A percentile compares a stretch with the other conserved stretches of the same genome.
phyloP scores from a whole-genome alignment of 2,888 invertebrate genomes.

The Protonemura montana region DNA sequence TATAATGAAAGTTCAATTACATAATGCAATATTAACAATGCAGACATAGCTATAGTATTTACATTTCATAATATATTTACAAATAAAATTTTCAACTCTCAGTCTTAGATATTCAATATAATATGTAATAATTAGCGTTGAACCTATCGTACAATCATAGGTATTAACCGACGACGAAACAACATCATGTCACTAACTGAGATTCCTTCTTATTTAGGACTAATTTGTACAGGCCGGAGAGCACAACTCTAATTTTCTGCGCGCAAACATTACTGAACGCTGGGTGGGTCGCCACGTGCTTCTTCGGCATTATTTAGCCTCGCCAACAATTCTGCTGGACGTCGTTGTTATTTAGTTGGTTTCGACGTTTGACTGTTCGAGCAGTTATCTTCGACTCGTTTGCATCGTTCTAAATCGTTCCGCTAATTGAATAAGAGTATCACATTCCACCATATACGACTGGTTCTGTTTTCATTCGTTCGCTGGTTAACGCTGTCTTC shows the following conservation, averaged over 20 bases:
- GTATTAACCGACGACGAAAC: conserved; percentile 18
- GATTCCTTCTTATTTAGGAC: conserved; percentile 47
- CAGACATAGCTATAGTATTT: conserved; percentile 49
- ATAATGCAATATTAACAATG: conserved; percentile 50
- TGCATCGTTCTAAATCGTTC: conserved; percentile 7
- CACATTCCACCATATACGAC: not conserved
- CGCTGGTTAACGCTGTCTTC: not conserved
- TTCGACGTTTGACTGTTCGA: not conserved
- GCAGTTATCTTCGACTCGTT: not conserved
- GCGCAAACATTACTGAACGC: conserved; percentile 50
- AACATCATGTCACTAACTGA: conserved; percentile 26
- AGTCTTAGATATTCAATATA: conserved; percentile 48
- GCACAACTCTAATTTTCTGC: conserved; percentile 44
- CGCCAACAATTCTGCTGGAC: not conserved
- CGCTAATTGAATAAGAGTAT: conserved; percentile 12
- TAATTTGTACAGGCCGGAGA: conserved; percentile 50
- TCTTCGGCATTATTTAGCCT: conserved; percentile 34
- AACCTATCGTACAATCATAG: conserved; percentile 41
- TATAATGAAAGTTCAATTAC: conserved; percentile 48
- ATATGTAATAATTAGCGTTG: conserved; percentile 49
- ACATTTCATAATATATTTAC: conserved; percentile 50
- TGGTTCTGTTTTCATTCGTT: not conserved
- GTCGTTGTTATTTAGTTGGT: not conserved
- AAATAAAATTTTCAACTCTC: conserved; percentile 48
- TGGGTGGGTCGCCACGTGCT: conserved; percentile 48